These are phyloP conservation scores for Cheirogaleus medius DNA, from an alignment of 2,113 vertebrate genomes.

Conservation along the genomic window DNA sequence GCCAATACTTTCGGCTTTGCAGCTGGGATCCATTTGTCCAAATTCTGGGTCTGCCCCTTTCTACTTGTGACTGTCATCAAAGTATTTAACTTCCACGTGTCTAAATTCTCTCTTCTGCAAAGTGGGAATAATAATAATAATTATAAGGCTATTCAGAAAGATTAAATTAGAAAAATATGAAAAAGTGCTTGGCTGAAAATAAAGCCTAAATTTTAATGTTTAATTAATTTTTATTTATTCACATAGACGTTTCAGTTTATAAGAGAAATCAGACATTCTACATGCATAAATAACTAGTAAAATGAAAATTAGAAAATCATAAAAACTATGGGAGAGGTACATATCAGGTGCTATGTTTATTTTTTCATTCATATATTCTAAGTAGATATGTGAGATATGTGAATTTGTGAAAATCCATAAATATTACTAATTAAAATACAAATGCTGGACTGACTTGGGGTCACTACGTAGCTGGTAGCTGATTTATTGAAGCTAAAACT, in stretches of 20 bases:
- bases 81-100: neutral
- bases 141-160: neutral
- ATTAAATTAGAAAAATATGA: neutral
- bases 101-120: neutral
- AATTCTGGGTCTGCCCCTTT: neutral
- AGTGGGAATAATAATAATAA: neutral
- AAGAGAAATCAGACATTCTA: neutral
- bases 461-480: neutral
- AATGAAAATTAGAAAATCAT: neutral
- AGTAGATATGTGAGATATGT: neutral
- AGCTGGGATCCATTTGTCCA: neutral
- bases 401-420: neutral
- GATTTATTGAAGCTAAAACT: neutral
- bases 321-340: neutral
- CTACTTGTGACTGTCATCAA: neutral
- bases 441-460: neutral
- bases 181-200: neutral
- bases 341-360: neutral
- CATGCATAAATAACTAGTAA: neutral
- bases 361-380: neutral
- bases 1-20: neutral
- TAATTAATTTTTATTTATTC: neutral
- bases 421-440: neutral
- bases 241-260: neutral
- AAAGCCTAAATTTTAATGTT: neutral